phyloP scores from a whole-genome alignment of 2,113 vertebrate genomes.

The Blennius ocellaris region DNA sequence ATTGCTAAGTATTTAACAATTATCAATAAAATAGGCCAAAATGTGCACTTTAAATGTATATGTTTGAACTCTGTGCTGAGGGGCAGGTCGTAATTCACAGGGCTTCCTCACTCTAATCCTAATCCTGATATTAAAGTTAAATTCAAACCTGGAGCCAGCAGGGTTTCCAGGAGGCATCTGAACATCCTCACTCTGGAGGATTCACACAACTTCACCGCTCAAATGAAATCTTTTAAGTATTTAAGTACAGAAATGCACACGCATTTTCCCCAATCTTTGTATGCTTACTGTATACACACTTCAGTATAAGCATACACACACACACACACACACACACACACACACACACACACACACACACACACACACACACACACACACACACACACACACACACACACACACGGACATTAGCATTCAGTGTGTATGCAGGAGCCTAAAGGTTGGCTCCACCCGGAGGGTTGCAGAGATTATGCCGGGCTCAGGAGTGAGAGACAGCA shows the following conservation, averaged over 20 bases:
- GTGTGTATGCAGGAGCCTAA: slow-evolving; percentile 18
- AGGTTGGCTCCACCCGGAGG: slow-evolving; percentile 55
- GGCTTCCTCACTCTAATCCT: neutral
- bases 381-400: neutral
- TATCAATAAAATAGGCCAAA: too few relatives aligned
- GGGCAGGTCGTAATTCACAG: neutral
- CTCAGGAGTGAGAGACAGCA: slow-evolving; percentile 4
- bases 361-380: neutral
- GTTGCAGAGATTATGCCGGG: slow-evolving; percentile 50
- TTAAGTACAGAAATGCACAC: neutral
- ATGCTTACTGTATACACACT: neutral
- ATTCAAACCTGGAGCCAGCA: neutral
- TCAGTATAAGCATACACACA: neutral
- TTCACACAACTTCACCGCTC: neutral
- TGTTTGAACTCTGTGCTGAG: neutral
- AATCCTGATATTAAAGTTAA: slow-evolving; percentile 1
- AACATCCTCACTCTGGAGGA: neutral
- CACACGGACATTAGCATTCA: slow-evolving; percentile 41
- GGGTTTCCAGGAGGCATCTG: neutral
- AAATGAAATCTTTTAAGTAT: neutral
- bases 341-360: neutral
- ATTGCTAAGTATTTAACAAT: too few relatives aligned
- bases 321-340: neutral
- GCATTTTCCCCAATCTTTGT: neutral
- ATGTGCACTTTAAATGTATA: too few relatives aligned